phyloP scores from a whole-genome alignment of 2,888 invertebrate genomes.

The Hydropsyche betteni region DNA sequence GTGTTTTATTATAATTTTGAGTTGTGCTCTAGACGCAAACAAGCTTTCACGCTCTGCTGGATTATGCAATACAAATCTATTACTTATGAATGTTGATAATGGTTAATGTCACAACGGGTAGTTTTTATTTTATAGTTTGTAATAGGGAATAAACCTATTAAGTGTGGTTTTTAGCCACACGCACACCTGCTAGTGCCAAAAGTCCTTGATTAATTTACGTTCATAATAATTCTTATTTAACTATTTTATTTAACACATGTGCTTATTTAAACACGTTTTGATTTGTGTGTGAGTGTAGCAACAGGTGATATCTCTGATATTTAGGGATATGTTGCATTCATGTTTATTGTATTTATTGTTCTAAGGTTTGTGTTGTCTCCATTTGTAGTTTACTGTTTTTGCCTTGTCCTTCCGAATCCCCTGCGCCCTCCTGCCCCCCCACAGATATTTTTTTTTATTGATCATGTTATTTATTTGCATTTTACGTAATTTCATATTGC shows the following conservation, averaged over 20 bases:
- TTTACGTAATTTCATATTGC: not conserved
- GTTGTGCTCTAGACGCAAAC: conserved; percentile 29
- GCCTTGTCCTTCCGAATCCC: conserved; percentile 37
- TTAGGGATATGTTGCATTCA: conserved; percentile 68
- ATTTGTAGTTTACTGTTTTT: conserved; percentile 53
- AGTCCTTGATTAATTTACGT: conserved; percentile 60
- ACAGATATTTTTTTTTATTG: not conserved
- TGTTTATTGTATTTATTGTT: conserved; percentile 63
- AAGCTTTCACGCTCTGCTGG: conserved; percentile 18
- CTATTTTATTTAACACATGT: conserved; percentile 55
- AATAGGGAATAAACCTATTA: conserved; percentile 45
- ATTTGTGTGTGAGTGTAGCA: conserved; percentile 64
- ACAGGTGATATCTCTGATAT: conserved; percentile 68
- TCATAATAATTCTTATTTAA: conserved; percentile 44
- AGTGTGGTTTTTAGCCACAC: conserved; percentile 45
- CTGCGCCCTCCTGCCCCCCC: not conserved
- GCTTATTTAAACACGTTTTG: conserved; percentile 52
- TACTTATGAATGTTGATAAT: conserved; percentile 39
- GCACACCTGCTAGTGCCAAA: conserved; percentile 67
- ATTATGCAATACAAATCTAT: conserved; percentile 1
- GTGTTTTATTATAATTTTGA: conserved; percentile 29
- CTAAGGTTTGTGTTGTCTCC: conserved; percentile 51
- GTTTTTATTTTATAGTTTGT: conserved; percentile 50
- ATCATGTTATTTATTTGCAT: not conserved
- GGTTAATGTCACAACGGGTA: conserved; percentile 52